phyloP scores from a whole-genome alignment of 2,888 invertebrate species.

The Agonopterix alstromeriana region DNA sequence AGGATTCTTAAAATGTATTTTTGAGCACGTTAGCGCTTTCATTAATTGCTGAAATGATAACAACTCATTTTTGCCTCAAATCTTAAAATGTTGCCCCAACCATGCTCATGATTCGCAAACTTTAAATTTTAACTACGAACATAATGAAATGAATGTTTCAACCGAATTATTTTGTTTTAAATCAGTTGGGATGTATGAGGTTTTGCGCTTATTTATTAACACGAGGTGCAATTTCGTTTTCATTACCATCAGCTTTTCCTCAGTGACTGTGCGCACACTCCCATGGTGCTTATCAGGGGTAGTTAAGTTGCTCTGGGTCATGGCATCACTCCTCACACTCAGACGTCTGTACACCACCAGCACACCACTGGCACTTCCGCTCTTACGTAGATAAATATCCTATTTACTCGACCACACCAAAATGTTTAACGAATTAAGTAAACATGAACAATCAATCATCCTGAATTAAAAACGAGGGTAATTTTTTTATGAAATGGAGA shows the following conservation, averaged over 20 bases:
- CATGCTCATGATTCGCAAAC: too few species aligned
- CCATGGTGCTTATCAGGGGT: constrained; percentile 52
- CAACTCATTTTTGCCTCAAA: too few species aligned
- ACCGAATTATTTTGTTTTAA: too few species aligned
- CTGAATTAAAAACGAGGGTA: background rate
- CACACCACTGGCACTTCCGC: constrained; percentile 9
- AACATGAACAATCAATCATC: constrained; percentile 10
- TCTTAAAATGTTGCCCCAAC: too few species aligned
- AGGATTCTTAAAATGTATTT: too few species aligned
- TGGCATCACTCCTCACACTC: constrained; percentile 33
- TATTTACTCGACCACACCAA: background rate
- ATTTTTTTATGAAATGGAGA: constrained; percentile 3
- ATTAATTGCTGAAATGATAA: too few species aligned
- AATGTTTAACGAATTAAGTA: constrained; percentile 5
- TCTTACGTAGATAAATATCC: constrained; percentile 1
- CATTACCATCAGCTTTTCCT: constrained; percentile 67
- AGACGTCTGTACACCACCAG: constrained; percentile 10
- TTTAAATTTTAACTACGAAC: too few species aligned
- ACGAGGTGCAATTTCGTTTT: too few species aligned
- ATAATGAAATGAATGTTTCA: too few species aligned
- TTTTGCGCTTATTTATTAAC: too few species aligned
- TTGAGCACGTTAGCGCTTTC: too few species aligned
- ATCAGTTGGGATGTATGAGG: too few species aligned
- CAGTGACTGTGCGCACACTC: constrained; percentile 53
- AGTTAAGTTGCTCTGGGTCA: constrained; percentile 57